phyloP scores from a whole-genome alignment of 2,113 vertebrate genomes.

The Halichoerus grypus region DNA sequence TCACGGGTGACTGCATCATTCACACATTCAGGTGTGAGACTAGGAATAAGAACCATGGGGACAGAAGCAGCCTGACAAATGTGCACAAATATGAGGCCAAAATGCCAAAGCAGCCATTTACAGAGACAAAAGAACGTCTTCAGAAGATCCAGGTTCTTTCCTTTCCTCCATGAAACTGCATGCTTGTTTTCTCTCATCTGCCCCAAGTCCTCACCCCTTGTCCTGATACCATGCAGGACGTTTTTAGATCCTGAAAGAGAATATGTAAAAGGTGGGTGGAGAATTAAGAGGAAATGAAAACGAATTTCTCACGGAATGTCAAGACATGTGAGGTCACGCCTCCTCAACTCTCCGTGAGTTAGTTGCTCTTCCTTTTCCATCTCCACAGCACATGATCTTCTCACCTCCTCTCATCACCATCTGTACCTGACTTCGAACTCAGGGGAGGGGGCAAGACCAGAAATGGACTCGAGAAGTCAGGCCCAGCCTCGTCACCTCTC shows the following conservation, averaged over 20 bases:
- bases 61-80: background rate
- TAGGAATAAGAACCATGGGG: background rate
- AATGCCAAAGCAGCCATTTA: background rate
- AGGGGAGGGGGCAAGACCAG: background rate
- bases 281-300: background rate
- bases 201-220: background rate
- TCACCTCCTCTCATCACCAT: background rate
- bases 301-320: background rate
- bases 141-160: fast-evolving
- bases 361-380: background rate
- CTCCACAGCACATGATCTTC: background rate
- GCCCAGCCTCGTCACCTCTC: background rate
- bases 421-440: background rate
- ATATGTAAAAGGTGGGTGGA: background rate
- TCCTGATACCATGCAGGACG: background rate
- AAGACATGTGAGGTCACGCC: background rate
- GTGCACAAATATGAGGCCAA: background rate
- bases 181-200: background rate
- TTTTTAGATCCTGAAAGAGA: slow-evolving; percentile 30
- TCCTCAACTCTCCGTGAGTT: background rate
- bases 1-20: background rate
- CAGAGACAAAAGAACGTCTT: background rate
- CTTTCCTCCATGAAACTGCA: background rate
- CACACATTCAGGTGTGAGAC: background rate
- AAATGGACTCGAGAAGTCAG: background rate